These are phyloP conservation scores for Neoaliturus tenellus DNA, from an alignment of 2,888 invertebrate species.

Conservation along the genomic window DNA sequence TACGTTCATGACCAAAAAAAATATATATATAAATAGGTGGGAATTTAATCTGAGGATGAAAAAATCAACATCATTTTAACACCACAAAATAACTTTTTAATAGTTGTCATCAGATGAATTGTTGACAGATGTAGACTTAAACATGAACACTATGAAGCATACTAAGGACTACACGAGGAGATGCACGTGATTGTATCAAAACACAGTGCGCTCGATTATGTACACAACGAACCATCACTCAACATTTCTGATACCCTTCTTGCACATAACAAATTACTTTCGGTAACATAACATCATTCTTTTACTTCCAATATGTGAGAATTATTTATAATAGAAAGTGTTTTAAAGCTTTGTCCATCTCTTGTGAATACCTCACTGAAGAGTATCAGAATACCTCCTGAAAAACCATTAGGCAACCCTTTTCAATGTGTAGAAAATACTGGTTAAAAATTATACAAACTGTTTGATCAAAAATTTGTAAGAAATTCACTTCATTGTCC, in stretches of 20 bases:
- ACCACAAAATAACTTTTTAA: constrained; percentile 57
- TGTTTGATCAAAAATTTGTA: not conserved
- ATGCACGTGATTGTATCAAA: constrained; percentile 50
- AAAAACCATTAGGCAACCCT: not conserved
- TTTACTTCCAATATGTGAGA: not conserved
- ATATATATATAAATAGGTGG: not conserved
- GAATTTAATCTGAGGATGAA: not conserved
- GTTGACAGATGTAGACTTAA: constrained; percentile 54
- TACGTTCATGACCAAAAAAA: too few relatives aligned
- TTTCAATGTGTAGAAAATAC: constrained; percentile 34
- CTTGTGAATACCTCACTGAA: not conserved
- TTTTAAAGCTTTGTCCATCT: not conserved
- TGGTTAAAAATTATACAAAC: constrained; percentile 34
- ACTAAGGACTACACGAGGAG: constrained; percentile 42
- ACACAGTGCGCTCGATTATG: constrained; percentile 43
- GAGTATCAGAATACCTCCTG: not conserved
- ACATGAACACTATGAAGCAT: constrained; percentile 52
- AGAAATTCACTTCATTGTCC: constrained; percentile 19
- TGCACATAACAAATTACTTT: not conserved
- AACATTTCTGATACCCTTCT: constrained; percentile 21
- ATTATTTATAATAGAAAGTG: not conserved
- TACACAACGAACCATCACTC: constrained; percentile 20
- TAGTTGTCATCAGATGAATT: constrained; percentile 45
- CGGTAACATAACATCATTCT: not conserved
- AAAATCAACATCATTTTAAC: not conserved